phyloP scores from a whole-genome alignment of 2,797 vertebrate species.

The Crocodylus rhombifer region DNA sequence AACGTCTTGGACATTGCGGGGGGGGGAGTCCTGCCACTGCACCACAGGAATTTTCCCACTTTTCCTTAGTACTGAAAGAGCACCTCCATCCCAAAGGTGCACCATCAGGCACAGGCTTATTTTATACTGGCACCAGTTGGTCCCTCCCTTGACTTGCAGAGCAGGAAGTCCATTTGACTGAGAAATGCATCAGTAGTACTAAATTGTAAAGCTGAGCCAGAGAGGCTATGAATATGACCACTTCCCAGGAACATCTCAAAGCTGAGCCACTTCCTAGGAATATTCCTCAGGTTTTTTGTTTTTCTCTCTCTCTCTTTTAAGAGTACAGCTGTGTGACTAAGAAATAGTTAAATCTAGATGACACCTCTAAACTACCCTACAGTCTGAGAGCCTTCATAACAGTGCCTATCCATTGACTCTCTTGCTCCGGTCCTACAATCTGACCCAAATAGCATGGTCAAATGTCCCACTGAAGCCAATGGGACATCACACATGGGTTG shows the following conservation, averaged over 20 bases:
- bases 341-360: neutral
- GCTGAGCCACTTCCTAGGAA: neutral
- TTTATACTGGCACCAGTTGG: neutral
- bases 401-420: neutral
- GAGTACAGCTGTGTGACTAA: neutral
- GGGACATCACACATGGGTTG: neutral
- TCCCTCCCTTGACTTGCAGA: neutral
- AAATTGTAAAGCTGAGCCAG: neutral
- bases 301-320: neutral
- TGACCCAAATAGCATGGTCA: neutral
- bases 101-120: neutral
- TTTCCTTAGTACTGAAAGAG: neutral
- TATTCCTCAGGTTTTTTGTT: neutral
- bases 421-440: neutral
- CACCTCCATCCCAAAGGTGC: neutral
- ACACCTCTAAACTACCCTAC: neutral
- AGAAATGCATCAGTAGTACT: neutral
- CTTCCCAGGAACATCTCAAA: neutral
- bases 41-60: neutral
- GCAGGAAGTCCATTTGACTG: neutral
- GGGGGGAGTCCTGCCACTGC: neutral
- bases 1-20: neutral
- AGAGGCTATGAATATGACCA: neutral
- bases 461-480: rapidly evolving
- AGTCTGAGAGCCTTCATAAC: neutral